Conservation (phyloP, 2,113 vertebrate species). For the Albula goreensis region DNA sequence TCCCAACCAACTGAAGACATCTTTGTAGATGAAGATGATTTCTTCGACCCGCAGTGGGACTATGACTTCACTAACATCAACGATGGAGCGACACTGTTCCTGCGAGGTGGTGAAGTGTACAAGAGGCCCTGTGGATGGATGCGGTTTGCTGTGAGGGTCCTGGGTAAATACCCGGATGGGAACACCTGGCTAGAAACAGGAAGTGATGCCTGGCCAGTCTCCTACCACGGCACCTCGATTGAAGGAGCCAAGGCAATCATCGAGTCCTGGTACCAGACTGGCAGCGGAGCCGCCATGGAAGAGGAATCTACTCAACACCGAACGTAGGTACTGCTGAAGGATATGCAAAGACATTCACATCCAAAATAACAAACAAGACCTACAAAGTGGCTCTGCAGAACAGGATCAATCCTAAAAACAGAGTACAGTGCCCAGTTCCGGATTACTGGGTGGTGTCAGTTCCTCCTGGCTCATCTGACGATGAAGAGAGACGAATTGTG, state of each 20-base stretch:
- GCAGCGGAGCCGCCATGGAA: neutral
- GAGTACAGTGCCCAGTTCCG: slow-evolving; percentile 26
- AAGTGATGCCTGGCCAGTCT: slow-evolving; percentile 61
- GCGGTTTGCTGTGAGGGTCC: slow-evolving; percentile 54
- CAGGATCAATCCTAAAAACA: slow-evolving; percentile 55
- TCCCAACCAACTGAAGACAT: neutral
- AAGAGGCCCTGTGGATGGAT: slow-evolving; percentile 60
- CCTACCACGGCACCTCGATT: slow-evolving; percentile 56
- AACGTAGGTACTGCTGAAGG: slow-evolving; percentile 44
- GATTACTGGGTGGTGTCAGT: slow-evolving; percentile 56
- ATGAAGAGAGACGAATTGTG: slow-evolving; percentile 41
- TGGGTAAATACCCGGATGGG: slow-evolving; percentile 43
- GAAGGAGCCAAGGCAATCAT: slow-evolving; percentile 56
- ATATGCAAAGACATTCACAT: slow-evolving; percentile 55
- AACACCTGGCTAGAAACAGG: slow-evolving; percentile 53
- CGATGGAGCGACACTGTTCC: neutral
- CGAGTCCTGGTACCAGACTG: neutral
- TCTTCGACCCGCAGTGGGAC: slow-evolving; percentile 31
- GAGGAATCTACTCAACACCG: slow-evolving; percentile 62
- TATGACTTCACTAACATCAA: slow-evolving; percentile 28
- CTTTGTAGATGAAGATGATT: slow-evolving; percentile 33
- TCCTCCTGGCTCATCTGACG: slow-evolving; percentile 22
- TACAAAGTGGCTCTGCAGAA: slow-evolving; percentile 67
- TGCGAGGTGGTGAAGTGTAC: slow-evolving; percentile 57
- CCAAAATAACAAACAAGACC: slow-evolving; percentile 49